phyloP scores from a whole-genome alignment of 2,888 invertebrate species.

The Proisotoma minuta region DNA sequence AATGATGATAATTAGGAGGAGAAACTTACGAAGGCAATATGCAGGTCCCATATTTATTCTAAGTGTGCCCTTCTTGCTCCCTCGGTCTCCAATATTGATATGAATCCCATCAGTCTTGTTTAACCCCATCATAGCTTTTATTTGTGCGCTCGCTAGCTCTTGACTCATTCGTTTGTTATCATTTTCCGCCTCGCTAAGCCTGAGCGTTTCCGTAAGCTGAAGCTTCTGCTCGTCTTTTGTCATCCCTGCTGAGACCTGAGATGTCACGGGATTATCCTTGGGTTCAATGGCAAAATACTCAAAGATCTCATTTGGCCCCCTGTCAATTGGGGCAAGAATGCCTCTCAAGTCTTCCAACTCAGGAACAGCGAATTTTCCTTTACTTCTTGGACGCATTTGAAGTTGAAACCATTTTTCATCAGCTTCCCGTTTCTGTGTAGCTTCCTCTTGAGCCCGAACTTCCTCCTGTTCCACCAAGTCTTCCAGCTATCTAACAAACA shows the following conservation, averaged over 20 bases:
- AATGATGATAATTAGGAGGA: too few species aligned
- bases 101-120: neutral
- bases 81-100: neutral
- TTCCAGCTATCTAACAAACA: neutral
- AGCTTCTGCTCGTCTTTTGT: neutral
- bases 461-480: neutral
- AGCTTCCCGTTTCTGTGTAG: neutral
- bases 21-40: too few species aligned
- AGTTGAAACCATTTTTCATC: neutral
- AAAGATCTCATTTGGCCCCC: neutral
- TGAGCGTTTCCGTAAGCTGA: too few species aligned
- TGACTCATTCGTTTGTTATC: neutral
- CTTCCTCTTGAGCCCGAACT: neutral
- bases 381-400: neutral
- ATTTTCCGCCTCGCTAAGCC: neutral
- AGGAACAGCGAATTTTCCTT: neutral
- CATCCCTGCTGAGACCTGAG: neutral
- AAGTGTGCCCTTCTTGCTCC: neutral
- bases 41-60: conserved; percentile 4
- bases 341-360: conserved; percentile 12
- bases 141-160: neutral
- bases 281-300: conserved; percentile 7
- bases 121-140: neutral
- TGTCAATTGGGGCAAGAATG: neutral
- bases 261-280: neutral